phyloP scores from a whole-genome alignment of 2,113 vertebrate species.

The Grallaria varia region DNA sequence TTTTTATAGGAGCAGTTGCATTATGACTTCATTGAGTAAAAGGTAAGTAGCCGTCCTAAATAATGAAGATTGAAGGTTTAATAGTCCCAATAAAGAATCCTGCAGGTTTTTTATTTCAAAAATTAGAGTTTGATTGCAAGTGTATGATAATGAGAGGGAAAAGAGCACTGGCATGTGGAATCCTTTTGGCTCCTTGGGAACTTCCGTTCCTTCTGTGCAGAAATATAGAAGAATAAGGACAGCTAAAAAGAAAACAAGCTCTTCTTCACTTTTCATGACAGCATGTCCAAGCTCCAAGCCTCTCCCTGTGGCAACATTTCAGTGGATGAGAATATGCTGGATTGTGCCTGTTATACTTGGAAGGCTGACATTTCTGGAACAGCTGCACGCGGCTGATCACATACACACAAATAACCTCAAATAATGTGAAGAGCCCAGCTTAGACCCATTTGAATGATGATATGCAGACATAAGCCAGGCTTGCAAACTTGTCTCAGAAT shows the following conservation, averaged over 20 bases:
- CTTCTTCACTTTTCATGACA: neutral
- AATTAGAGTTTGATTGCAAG: constrained; percentile 68
- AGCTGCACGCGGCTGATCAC: neutral
- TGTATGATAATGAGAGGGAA: constrained; percentile 49
- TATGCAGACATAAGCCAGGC: neutral
- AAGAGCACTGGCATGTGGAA: neutral
- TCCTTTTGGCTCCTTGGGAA: constrained; percentile 2
- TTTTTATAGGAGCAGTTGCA: constrained; percentile 64
- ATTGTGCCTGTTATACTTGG: neutral
- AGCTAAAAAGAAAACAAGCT: neutral
- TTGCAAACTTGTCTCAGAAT: neutral
- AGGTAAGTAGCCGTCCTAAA: constrained; percentile 63
- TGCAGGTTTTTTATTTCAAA: constrained; percentile 65
- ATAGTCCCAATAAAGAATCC: constrained; percentile 58
- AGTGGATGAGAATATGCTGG: neutral
- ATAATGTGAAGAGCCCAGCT: neutral
- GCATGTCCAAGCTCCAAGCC: neutral
- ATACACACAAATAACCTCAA: neutral
- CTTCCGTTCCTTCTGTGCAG: neutral
- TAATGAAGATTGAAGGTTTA: constrained; percentile 67
- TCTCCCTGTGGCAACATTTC: neutral
- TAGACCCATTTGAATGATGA: neutral
- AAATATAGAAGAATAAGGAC: neutral
- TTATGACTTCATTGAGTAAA: constrained; percentile 62
- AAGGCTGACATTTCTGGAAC: neutral